Base-by-base conservation (phyloP, 1,140 invertebrate genomes). In the Lordiphosa stackelbergi region DNA sequence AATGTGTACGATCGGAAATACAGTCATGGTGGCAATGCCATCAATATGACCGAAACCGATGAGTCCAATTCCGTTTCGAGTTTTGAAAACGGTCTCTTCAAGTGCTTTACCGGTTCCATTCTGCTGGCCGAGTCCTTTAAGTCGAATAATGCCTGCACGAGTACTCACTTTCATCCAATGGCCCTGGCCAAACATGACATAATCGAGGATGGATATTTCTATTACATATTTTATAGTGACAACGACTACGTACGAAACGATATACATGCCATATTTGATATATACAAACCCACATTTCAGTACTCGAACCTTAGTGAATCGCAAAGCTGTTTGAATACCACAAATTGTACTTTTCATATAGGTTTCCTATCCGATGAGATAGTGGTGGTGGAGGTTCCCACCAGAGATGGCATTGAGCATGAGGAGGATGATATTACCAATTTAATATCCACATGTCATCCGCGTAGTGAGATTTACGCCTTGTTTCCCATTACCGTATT, bases 161-260 rank as follows among this genome's bases (percentile, higher is more conserved):
- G 91, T 87, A 90, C 92, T 9, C 90, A 90, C 69, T 92, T 92
- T 9, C 89, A 88, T 24, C 90, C 91, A 45, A 91, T 92, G 79
- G 91, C 93, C 73, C 86, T 91, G 54, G 90, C 90, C 7, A 89
- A 90, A 46, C 93, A 95, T 77, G 90, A 94, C 64, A 91, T 95
- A 9, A 85, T 88, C 22, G 88, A 91, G 37, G 91, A 94, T 87
- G 94, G 94, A 6, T 95, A 95, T 86, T 95, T 95, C 86, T 95
- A 95, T 88, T 95, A 95, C 81, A 94, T 95, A 62, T 95, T 95
- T 88, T 95, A 95, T 73, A 94, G 93, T 71, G 94, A 95, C 81
- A 95, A 95, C 88, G 94, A 95, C 85, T 88, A 92, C 55, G 91
- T 92, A 7, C 90, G 88, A 4, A 95, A 95, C 87, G 92, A 94